Evolutionary conservation across 2,113 vertebrate genomes (phyloP), one percentile per base, ranked within the genome.

Genomic region (Notothenia rossii): DNA sequence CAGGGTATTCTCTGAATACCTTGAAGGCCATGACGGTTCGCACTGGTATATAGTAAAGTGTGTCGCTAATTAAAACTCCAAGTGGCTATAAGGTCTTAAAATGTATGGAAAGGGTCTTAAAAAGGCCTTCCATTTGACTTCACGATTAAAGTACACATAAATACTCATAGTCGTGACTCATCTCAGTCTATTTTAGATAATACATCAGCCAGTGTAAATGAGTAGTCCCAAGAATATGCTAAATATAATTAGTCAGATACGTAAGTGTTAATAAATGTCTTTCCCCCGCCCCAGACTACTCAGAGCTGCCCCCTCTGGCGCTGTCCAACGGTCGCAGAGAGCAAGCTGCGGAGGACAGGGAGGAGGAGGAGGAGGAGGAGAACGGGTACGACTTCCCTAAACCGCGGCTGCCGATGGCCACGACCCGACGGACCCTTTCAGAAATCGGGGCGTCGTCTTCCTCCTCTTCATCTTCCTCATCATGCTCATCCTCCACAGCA

Each of bases 301-400:
- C 95, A 1, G 95, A 95, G 60, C 78, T 96, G 63, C 95, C 95
- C 15, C 91, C 95, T 49, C 61, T 83, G 56, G 50, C 91, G 55
- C 43, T 89, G 88, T 85, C 91, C 62, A 91, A 91, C 10, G 83
- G 94, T 75, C 93, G 95, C 60, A 86, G 92, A 92, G 96, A 96
- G 7, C 93, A 65, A 0, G 25, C 76, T 5, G 78, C 20, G 0
- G 89, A 91, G 0, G 88, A 91, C 6, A 59, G 22, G 40, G 96
- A 96, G 15, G 96, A 97, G 0, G 96, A 96, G 15, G 96, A 96
- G 15, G 96, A 97, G 0, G 96, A 97, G 12, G 97, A 98, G 0
- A 96, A 96, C 2, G 93, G 96, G 17, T 99, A 98, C 1, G 97
- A 99, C 18, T 82, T 96, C 58, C 98, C 98, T 49, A 97, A 95